Evolutionary conservation across 53 echinoderm and acorn worm genomes (phyloP).

Genomic region (Paelopatides confundens): DNA sequence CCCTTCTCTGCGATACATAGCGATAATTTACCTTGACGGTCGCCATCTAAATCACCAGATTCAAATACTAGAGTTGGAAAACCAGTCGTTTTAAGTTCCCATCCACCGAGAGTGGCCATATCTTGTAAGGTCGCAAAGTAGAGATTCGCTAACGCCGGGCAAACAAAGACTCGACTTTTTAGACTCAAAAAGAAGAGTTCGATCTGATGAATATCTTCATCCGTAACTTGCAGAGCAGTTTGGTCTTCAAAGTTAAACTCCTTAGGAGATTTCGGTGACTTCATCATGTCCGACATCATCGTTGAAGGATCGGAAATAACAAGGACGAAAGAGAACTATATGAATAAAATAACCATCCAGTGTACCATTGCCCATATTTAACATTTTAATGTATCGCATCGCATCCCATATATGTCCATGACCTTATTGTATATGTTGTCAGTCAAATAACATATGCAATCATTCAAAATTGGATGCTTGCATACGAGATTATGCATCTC

Average conservation of each 20-base stretch:
- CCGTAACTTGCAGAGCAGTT: conserved; percentile 55
- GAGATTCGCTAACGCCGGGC: conserved; percentile 91
- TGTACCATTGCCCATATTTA: too few relatives aligned
- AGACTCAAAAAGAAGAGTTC: conserved; percentile 90
- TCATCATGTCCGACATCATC: conserved; percentile 7
- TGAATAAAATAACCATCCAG: neutral
- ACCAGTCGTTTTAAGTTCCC: conserved; percentile 93
- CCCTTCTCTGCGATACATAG: conserved; percentile 93
- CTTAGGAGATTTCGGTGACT: conserved; percentile 48
- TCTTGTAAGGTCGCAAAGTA: conserved; percentile 88
- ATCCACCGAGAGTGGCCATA: conserved; percentile 91
- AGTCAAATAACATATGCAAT: too few relatives aligned
- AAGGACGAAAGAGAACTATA: neutral
- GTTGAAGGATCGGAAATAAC: neutral
- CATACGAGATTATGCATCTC: too few relatives aligned
- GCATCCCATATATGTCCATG: too few relatives aligned
- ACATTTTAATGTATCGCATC: too few relatives aligned
- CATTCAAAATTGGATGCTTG: too few relatives aligned
- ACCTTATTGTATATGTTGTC: too few relatives aligned
- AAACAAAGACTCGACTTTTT: conserved; percentile 93
- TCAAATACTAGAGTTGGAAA: conserved; percentile 91
- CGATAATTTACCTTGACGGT: conserved; percentile 64
- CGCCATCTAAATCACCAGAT: conserved; percentile 53
- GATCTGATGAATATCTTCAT: conserved; percentile 87
- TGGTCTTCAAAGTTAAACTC: conserved; percentile 23